phyloP scores from a whole-genome alignment of 2,797 vertebrate species.

The Clarias pachynema region DNA sequence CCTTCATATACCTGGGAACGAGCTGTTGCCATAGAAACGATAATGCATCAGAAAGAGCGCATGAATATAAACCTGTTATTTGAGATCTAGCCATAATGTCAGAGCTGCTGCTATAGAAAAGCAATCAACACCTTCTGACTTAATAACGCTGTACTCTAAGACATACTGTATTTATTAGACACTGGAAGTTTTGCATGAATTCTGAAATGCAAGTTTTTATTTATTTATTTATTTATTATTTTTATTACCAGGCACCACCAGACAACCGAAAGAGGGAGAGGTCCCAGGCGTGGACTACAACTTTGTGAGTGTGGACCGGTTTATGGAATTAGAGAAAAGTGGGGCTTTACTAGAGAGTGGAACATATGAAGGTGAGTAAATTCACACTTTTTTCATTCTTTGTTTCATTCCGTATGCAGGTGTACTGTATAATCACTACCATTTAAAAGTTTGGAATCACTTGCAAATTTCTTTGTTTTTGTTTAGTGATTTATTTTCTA shows the following conservation, averaged over 20 bases:
- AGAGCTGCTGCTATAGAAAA: neutral
- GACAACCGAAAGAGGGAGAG: slow-evolving; percentile 98
- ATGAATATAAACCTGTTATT: neutral
- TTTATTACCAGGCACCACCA: slow-evolving; percentile 87
- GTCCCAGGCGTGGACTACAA: slow-evolving; percentile 99
- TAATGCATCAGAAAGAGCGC: neutral
- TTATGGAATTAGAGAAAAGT: slow-evolving; percentile 99
- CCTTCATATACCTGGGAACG: neutral
- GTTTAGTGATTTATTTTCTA: no score
- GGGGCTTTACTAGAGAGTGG: slow-evolving; percentile 98
- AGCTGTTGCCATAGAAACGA: neutral
- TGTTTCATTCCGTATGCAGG: neutral
- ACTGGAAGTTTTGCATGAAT: no score
- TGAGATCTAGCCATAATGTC: neutral
- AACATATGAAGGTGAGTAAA: slow-evolving; percentile 95
- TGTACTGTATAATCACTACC: no score
- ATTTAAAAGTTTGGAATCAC: no score
- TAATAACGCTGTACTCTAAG: neutral
- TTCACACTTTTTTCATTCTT: neutral
- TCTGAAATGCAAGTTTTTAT: slow-evolving; percentile 15
- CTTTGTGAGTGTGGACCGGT: slow-evolving; percentile 98
- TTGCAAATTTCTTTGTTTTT: no score
- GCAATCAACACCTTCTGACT: neutral
- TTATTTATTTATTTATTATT: no score
- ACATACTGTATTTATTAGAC: neutral